phyloP scores from a whole-genome alignment of 2,113 vertebrate species.

The Pelmatolapia mariae region DNA sequence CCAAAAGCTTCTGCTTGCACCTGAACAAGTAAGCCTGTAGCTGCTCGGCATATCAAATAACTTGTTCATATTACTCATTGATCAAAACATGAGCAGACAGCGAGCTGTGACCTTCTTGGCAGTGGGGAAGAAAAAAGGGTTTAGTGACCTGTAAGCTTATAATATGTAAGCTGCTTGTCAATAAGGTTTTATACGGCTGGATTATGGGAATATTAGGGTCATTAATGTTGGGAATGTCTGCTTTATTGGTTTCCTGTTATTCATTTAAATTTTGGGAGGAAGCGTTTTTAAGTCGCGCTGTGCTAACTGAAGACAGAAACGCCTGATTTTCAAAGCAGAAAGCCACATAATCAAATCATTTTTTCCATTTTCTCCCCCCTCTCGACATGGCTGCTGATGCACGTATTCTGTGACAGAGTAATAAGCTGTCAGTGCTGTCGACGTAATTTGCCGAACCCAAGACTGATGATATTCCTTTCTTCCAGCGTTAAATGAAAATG shows the following conservation, averaged over 20 bases:
- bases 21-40: neutral
- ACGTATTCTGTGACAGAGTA: neutral
- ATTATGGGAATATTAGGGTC: neutral
- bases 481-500: neutral
- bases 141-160: constrained; percentile 8
- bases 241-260: neutral
- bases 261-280: neutral
- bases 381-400: neutral
- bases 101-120: neutral
- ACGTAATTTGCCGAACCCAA: neutral
- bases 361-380: neutral
- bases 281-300: neutral
- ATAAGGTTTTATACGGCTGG: neutral
- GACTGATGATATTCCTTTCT: neutral
- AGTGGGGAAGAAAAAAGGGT: neutral
- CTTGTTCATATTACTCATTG: neutral
- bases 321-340: neutral
- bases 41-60: neutral
- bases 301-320: neutral
- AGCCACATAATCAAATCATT: neutral
- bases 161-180: constrained; percentile 41
- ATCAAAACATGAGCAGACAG: neutral
- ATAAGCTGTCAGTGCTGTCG: neutral
- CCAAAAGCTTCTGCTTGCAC: neutral
- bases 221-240: neutral